Evolutionary conservation across 1,140 invertebrate genomes (phyloP), one percentile per base, ranked within the genome.

Genomic region (Drosophila aff.): DNA sequence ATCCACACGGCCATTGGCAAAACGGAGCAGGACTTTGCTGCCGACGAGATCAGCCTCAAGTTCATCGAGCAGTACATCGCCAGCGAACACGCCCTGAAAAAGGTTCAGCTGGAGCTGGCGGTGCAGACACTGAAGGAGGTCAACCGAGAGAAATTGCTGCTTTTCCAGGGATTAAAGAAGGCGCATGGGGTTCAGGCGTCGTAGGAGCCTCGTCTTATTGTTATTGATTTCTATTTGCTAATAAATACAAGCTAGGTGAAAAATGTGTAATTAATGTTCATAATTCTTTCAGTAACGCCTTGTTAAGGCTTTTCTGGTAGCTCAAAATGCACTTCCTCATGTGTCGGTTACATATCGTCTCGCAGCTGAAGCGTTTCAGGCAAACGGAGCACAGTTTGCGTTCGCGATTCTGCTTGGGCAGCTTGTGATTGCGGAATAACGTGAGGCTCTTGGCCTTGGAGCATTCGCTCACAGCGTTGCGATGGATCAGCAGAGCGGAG

Each of bases 121-220:
- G 59, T 97, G 4, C 95, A 96, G 79, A 94, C 94, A 2, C 95
- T 95, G 58, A 94, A 95, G 76, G 95, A 96, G 81, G 76, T 95
- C 36, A 93, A 94, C 50, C 93, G 94, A 31, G 94, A 95, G 65
- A 93, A 94, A 46, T 72, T 94, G 44, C 92, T 95, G 68, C 69
- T 96, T 0, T 94, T 95, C 47, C 81, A 94, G 43, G 95, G 95
- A n/a, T 82, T 96, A 46, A 94, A 94, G 82, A 94, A 94, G 78
- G 95, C 95, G 0, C 96, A 96, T 91, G 96, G 95, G 58, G 92
- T 92, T 4, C 85, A 91, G 36, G 52, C 80, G 6, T 71, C 76
- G 18, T 59, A 55, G 36, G 38, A 43, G 21, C n/a, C 5, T 40
- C 28, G 18, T 28, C 57, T 62, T 81, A 73, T 77, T 89, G 69